phyloP scores from a whole-genome alignment of 1,140 invertebrate species.

The Polyergus mexicanus region DNA sequence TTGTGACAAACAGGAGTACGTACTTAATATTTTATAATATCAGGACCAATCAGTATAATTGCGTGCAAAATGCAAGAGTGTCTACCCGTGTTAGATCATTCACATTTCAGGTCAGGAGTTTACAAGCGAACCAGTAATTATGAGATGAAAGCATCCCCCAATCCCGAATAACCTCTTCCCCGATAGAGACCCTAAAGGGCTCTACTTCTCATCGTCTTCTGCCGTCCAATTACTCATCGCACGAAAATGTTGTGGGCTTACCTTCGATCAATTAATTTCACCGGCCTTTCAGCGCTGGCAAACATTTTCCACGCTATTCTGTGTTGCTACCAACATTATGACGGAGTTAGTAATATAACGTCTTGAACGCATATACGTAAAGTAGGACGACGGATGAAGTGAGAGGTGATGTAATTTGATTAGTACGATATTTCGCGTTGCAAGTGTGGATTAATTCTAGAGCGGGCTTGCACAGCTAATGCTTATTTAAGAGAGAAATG shows the following conservation, averaged over 20 bases:
- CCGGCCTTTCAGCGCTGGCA: slow-evolving; percentile 43
- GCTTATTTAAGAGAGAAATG: slow-evolving; percentile 52
- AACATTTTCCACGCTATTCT: slow-evolving; percentile 34
- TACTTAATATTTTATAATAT: slow-evolving; percentile 20
- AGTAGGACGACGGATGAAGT: slow-evolving; percentile 25
- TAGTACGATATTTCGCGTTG: slow-evolving; percentile 52
- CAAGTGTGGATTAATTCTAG: slow-evolving; percentile 39
- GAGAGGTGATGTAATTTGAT: slow-evolving; percentile 52
- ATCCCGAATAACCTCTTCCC: slow-evolving; percentile 48
- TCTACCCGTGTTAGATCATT: slow-evolving; percentile 55
- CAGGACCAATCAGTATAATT: slow-evolving; percentile 58
- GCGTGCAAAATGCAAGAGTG: slow-evolving; percentile 61
- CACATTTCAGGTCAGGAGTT: slow-evolving; percentile 68
- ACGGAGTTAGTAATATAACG: slow-evolving; percentile 44
- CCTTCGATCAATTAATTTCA: slow-evolving; percentile 69
- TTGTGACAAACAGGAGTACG: neutral
- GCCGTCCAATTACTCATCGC: slow-evolving; percentile 69
- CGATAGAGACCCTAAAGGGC: slow-evolving; percentile 52
- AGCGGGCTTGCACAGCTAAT: slow-evolving; percentile 27
- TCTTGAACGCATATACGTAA: slow-evolving; percentile 23
- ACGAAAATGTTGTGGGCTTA: slow-evolving; percentile 53
- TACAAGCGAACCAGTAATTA: slow-evolving; percentile 71
- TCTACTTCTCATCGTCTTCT: slow-evolving; percentile 67
- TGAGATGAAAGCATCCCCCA: slow-evolving; percentile 72
- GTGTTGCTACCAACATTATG: slow-evolving; percentile 41